These are phyloP conservation scores for Tiliacea citrago DNA, from an alignment of 2,888 invertebrate genomes.

Conservation along the genomic window DNA sequence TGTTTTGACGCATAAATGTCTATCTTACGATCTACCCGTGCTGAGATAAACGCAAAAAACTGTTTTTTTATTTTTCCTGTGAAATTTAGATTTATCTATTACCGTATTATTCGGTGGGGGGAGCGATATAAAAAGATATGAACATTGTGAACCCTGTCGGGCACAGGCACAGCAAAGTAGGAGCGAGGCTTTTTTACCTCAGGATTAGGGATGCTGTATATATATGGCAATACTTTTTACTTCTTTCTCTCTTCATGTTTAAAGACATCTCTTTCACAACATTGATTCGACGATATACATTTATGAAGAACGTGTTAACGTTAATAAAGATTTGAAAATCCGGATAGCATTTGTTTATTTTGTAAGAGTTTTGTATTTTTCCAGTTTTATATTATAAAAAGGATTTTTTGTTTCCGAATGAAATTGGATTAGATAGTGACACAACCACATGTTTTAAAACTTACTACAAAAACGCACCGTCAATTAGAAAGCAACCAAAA, in stretches of 20 bases:
- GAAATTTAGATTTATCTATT: too few species aligned
- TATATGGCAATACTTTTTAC: slow-evolving; percentile 30
- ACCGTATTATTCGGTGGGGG: too few species aligned
- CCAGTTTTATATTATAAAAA: rapidly evolving
- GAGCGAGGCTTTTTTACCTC: not conserved
- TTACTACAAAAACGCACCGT: slow-evolving; percentile 24
- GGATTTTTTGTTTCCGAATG: not conserved
- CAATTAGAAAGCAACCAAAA: slow-evolving; percentile 12
- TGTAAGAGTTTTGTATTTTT: rapidly evolving
- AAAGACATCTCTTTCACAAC: slow-evolving; percentile 44
- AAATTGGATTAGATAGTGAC: not conserved
- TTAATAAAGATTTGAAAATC: not conserved
- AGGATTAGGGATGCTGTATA: not conserved
- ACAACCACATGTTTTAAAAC: not conserved
- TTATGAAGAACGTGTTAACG: slow-evolving; percentile 27
- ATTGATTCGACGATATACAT: slow-evolving; percentile 56
- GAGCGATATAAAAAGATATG: too few species aligned
- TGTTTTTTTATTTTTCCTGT: too few species aligned
- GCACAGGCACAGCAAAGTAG: not conserved
- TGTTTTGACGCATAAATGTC: too few species aligned
- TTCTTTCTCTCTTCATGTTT: slow-evolving; percentile 25
- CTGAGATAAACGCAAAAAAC: too few species aligned
- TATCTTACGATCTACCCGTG: too few species aligned
- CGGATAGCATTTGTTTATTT: not conserved
- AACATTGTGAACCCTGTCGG: not conserved